These are phyloP conservation scores for Cerceris ruficornis DNA, from an alignment of 2,888 invertebrate genomes.

Conservation along the genomic window DNA sequence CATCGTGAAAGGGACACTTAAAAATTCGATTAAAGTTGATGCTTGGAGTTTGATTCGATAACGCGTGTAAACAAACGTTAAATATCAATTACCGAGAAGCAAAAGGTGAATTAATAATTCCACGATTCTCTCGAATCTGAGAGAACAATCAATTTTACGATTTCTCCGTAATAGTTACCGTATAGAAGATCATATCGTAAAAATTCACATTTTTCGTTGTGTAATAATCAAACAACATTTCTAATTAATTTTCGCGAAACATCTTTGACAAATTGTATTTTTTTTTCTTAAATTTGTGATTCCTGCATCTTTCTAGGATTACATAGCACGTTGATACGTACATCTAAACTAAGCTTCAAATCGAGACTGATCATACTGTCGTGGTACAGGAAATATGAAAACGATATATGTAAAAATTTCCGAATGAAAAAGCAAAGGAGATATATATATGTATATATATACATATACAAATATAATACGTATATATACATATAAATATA, in stretches of 20 bases:
- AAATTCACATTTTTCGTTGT: too few species aligned
- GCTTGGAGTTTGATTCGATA: conserved; percentile 5
- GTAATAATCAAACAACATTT: too few species aligned
- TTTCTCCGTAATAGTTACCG: conserved; percentile 6
- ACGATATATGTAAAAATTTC: conserved; percentile 9
- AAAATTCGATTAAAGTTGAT: conserved; percentile 21
- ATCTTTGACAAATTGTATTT: conserved; percentile 15
- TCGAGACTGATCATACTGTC: conserved; percentile 39
- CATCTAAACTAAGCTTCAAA: conserved; percentile 28
- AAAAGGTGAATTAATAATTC: not conserved
- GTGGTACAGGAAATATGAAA: conserved; percentile 12
- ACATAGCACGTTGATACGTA: conserved; percentile 39
- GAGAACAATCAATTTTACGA: not conserved
- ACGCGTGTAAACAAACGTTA: not conserved
- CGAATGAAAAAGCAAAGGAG: not conserved
- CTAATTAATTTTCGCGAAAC: too few species aligned
- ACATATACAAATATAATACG: not conserved
- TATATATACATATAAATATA: too few species aligned
- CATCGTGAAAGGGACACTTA: conserved; percentile 33
- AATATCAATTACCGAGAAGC: not conserved
- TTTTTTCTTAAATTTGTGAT: conserved; percentile 29
- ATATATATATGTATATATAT: not conserved
- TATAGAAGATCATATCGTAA: not conserved
- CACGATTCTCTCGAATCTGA: conserved; percentile 5
- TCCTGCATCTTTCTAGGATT: conserved; percentile 29